Evolutionary conservation across 2,888 invertebrate species (phyloP).

Genomic region (Catocala sponsa): DNA sequence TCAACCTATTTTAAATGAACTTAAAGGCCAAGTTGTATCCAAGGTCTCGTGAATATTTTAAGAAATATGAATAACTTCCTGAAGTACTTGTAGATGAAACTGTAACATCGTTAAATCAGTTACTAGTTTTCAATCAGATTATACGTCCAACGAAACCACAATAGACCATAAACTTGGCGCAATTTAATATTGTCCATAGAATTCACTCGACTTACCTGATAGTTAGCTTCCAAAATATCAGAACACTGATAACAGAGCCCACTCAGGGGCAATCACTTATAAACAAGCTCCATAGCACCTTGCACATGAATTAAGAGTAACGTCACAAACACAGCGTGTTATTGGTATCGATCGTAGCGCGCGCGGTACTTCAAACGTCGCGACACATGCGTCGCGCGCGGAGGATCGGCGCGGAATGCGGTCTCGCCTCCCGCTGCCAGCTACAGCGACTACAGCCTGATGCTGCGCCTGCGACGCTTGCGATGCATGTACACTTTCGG

Average conservation of each 20-base stretch:
- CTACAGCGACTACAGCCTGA: constrained; percentile 46
- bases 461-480: constrained; percentile 57
- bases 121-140: constrained; percentile 48
- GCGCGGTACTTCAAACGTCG: constrained; percentile 74
- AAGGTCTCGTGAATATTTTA: constrained; percentile 35
- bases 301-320: constrained; percentile 68
- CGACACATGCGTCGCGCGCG: constrained; percentile 82
- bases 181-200: constrained; percentile 45
- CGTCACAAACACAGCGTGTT: constrained; percentile 68
- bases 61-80: constrained; percentile 29
- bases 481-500: constrained; percentile 37
- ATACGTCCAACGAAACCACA: constrained; percentile 61
- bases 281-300: constrained; percentile 75
- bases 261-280: constrained; percentile 76
- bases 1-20: constrained; percentile 19
- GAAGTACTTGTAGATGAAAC: constrained; percentile 28
- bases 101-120: constrained; percentile 25
- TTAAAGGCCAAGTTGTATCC: constrained; percentile 27
- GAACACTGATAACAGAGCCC: constrained; percentile 64
- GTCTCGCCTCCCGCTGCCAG: constrained; percentile 43
- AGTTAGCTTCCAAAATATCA: constrained; percentile 56
- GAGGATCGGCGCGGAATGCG: constrained; percentile 82
- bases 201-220: constrained; percentile 61
- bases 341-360: constrained; percentile 60
- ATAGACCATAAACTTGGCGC: constrained; percentile 65